These are phyloP conservation scores for Gopherus evgoodei DNA, from an alignment of 2,113 vertebrate genomes.

Conservation along the genomic window DNA sequence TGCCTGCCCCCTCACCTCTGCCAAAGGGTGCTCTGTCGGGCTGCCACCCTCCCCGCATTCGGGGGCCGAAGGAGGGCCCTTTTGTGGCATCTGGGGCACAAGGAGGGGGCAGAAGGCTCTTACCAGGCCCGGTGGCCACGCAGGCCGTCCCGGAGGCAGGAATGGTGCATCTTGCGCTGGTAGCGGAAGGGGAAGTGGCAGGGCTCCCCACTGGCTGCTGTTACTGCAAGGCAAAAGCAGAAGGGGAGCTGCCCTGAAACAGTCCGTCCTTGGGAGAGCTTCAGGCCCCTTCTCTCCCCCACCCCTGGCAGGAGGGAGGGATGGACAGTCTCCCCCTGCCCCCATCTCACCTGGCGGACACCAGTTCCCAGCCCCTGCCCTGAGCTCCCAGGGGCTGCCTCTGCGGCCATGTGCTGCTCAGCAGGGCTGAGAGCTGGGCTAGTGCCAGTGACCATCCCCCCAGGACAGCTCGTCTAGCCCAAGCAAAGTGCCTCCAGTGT, in stretches of 20 bases:
- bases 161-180: conserved; percentile 46
- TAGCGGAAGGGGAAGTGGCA: conserved; percentile 77
- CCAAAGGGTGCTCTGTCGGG: neutral
- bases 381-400: neutral
- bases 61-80: no score
- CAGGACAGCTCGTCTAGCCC: neutral
- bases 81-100: neutral
- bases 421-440: neutral
- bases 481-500: no score
- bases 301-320: neutral
- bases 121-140: conserved; percentile 61
- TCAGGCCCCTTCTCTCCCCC: neutral
- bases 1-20: neutral
- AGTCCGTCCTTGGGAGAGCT: no score
- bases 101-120: conserved; percentile 1
- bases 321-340: neutral
- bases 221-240: neutral
- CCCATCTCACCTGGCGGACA: neutral
- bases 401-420: neutral
- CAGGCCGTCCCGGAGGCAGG: conserved; percentile 39
- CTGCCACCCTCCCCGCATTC: neutral
- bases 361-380: neutral
- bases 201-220: conserved; percentile 37
- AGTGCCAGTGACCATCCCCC: neutral
- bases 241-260: neutral